These are phyloP conservation scores for Podarcis lilfordi DNA, from an alignment of 2,797 vertebrate species.

Conservation along the genomic window DNA sequence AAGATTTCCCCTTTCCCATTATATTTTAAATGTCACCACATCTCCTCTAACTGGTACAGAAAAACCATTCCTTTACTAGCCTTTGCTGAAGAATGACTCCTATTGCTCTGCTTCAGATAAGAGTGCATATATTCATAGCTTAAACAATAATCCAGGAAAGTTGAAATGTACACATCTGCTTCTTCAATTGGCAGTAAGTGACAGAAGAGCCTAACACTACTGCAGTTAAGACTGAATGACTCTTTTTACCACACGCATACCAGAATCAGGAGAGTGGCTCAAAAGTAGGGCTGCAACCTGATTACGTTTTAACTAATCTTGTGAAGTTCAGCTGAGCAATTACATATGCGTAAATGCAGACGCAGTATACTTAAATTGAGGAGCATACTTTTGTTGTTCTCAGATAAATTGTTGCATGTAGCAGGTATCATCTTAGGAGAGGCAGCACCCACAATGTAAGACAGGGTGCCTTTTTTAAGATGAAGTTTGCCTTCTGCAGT, in stretches of 20 bases:
- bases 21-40: neutral
- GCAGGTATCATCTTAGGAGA: neutral
- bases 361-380: neutral
- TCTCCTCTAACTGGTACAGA: neutral
- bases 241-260: neutral
- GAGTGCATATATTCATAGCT: neutral
- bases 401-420: neutral
- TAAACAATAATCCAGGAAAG: neutral
- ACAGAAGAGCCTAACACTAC: neutral
- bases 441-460: neutral
- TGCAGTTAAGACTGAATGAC: neutral
- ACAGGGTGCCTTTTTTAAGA: neutral
- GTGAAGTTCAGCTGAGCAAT: neutral
- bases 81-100: neutral
- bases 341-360: neutral
- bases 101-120: neutral
- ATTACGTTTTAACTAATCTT: neutral
- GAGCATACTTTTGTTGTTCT: neutral
- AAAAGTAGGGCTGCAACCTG: neutral
- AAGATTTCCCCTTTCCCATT: neutral
- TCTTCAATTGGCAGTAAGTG: too few relatives aligned
- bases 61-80: neutral
- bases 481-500: neutral
- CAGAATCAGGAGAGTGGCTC: neutral
- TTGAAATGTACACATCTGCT: neutral